Evolutionary conservation across 1,140 invertebrate genomes (phyloP).

Genomic region (Temnothorax nylanderi): DNA sequence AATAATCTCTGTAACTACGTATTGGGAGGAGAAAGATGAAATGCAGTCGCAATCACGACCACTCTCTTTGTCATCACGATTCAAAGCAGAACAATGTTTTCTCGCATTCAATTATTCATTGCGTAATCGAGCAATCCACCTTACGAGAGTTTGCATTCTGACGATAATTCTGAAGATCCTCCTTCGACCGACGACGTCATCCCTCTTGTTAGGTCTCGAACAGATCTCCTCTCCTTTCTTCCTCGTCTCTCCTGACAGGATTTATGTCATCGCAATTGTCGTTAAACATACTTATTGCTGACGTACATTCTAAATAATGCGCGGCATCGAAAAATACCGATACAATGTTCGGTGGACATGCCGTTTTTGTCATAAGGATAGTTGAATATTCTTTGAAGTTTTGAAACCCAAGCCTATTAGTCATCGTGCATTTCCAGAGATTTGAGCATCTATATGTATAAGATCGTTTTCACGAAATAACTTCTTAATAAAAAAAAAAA

Average conservation of each 20-base stretch:
- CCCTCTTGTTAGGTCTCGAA: not conserved
- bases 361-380: not conserved
- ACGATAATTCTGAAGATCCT: conserved; percentile 44
- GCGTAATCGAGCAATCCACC: conserved; percentile 53
- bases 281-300: conserved; percentile 29
- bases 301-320: conserved; percentile 32
- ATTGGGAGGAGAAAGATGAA: conserved; percentile 1
- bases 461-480: not conserved
- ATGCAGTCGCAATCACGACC: conserved; percentile 20
- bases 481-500: not conserved
- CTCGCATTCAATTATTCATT: conserved; percentile 56
- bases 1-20: not conserved
- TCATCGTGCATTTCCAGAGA: not conserved
- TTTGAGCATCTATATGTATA: not conserved
- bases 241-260: not conserved
- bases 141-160: conserved; percentile 50
- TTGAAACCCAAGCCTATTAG: not conserved
- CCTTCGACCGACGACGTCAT: conserved; percentile 37
- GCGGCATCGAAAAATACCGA: not conserved
- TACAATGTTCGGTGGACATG: not conserved
- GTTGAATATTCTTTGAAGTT: conserved; percentile 9
- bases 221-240: not conserved
- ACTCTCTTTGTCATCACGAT: conserved; percentile 47
- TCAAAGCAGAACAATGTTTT: conserved; percentile 56
- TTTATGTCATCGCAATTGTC: conserved; percentile 29